Evolutionary conservation across 53 echinoderm and acorn worm species (phyloP).

Genomic region (Glandiceps talaboti): DNA sequence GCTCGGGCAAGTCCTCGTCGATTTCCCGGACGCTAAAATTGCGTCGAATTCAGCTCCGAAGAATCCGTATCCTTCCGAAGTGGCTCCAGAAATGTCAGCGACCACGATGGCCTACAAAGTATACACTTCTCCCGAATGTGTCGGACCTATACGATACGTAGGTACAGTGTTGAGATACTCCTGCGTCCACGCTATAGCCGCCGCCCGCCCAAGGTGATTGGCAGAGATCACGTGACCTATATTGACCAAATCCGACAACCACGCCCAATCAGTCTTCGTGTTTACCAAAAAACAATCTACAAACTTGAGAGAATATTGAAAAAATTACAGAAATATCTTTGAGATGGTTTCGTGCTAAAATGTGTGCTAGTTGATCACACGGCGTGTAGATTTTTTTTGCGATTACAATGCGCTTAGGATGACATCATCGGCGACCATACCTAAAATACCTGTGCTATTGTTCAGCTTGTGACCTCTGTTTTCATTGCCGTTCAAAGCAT

Average conservation of each 20-base stretch:
- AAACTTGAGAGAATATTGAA: too few species aligned
- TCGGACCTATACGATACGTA: background rate
- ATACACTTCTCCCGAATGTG: background rate
- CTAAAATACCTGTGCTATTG: background rate
- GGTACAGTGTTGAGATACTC: background rate
- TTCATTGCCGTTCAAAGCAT: too few species aligned
- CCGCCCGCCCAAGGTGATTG: background rate
- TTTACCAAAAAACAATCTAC: background rate
- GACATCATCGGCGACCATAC: background rate
- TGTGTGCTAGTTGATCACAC: background rate
- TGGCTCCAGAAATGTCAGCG: background rate
- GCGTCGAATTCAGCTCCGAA: background rate
- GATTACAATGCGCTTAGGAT: background rate
- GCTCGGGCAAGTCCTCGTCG: background rate
- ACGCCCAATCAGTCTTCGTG: background rate
- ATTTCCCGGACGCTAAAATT: background rate
- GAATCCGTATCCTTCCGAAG: background rate
- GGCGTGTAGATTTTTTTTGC: too few species aligned
- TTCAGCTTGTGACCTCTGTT: background rate
- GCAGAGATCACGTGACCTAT: background rate
- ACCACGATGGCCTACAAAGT: background rate
- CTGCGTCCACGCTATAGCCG: background rate
- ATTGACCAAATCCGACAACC: background rate
- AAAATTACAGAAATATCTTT: too few species aligned
- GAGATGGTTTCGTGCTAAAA: background rate